Percentiles rank a stretch among this genome's conserved stretches.
phyloP scores from a whole-genome alignment of 2,797 vertebrate genomes.

The Lutjanus campechanus region DNA sequence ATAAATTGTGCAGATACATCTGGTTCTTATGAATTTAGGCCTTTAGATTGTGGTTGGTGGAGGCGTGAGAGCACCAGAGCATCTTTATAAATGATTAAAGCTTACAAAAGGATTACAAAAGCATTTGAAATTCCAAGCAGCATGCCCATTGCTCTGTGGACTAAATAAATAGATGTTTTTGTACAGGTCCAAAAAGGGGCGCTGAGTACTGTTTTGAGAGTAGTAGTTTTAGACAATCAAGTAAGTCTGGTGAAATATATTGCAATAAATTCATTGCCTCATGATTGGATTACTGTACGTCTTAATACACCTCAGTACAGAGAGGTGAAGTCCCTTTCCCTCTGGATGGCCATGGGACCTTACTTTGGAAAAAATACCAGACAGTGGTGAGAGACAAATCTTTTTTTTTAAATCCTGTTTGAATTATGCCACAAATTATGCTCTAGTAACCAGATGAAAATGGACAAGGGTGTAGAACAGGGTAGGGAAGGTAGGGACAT shows the following conservation, averaged over 20 bases:
- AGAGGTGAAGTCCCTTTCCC: too few species aligned
- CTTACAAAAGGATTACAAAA: constrained; percentile 60
- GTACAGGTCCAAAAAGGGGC: neutral
- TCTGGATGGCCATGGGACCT: too few species aligned
- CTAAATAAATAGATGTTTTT: constrained; percentile 2
- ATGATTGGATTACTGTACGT: neutral
- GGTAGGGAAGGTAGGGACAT: too few species aligned
- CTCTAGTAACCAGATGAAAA: too few species aligned
- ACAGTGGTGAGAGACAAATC: too few species aligned
- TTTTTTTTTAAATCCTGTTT: too few species aligned
- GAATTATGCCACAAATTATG: too few species aligned
- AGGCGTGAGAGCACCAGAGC: constrained; percentile 65
- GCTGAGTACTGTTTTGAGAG: constrained; percentile 10
- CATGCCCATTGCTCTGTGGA: constrained; percentile 7
- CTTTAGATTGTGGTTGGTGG: constrained; percentile 66
- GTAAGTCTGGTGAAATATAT: constrained; percentile 8
- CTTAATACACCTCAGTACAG: constrained; percentile 12
- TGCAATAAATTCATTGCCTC: neutral
- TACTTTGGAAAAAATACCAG: too few species aligned
- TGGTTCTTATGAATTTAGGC: constrained; percentile 79
- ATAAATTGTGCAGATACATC: constrained; percentile 82
- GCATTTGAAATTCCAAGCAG: constrained; percentile 41
- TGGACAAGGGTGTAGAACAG: too few species aligned
- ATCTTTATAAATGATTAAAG: constrained; percentile 69
- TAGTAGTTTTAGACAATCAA: constrained; percentile 11